These are phyloP conservation scores for Styela clava DNA, from an alignment of 23 tunicate species.

Conservation along the genomic window DNA sequence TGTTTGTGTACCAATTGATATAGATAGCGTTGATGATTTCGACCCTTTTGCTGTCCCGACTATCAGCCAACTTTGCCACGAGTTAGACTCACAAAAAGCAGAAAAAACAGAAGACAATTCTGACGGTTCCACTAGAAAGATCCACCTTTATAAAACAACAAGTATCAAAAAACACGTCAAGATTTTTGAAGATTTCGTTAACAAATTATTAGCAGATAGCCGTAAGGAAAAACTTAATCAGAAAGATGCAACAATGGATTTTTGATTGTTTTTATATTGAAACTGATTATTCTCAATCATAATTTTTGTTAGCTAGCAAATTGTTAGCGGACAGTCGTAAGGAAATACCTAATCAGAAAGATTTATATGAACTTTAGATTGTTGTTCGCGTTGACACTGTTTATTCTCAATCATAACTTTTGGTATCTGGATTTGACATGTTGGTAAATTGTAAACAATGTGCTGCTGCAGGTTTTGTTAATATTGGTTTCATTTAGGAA, in stretches of 20 bases:
- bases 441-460: too few species aligned
- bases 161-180: constrained; percentile 46
- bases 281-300: too few species aligned
- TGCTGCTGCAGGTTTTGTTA: too few species aligned
- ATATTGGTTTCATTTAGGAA: too few species aligned
- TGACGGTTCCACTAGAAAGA: background rate
- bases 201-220: constrained; percentile 14
- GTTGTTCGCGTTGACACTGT: too few species aligned
- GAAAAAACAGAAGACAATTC: constrained; percentile 9
- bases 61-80: constrained; percentile 52
- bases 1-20: constrained; percentile 94
- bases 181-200: constrained; percentile 64
- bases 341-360: background rate
- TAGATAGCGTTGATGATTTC: constrained; percentile 71
- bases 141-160: constrained; percentile 61
- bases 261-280: background rate
- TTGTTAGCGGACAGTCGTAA: constrained; percentile 13
- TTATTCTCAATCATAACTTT: too few species aligned
- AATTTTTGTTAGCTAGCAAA: constrained; percentile 43
- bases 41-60: constrained; percentile 94
- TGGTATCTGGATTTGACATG: too few species aligned
- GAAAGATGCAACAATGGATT: background rate
- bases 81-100: constrained; percentile 46
- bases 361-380: too few species aligned
- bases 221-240: background rate